Base-by-base conservation (phyloP, 2,113 vertebrate genomes). In the Catharus fuscescens region DNA sequence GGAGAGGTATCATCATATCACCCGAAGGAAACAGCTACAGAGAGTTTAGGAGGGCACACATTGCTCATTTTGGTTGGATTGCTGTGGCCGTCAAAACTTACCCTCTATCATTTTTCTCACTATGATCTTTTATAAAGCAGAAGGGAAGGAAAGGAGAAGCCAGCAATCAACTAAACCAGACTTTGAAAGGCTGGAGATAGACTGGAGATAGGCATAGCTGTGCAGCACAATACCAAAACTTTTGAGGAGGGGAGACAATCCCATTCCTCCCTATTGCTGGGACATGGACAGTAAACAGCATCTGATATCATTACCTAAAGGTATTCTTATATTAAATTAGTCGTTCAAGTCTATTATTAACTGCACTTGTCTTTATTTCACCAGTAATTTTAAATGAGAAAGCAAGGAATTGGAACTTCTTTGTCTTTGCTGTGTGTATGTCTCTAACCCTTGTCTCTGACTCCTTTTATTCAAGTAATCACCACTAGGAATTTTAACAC, bases 171-270 rank as follows among this genome's bases (percentile, higher is more conserved):
- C 5, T 24, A 52, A 73, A 47, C 3, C 20, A 61, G 65, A 73
- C 7, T 80, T 40, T 47, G 19, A 64, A 71, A 71, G 4, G 8
- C 25, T 71, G 26, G 7, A 71, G 14, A 36, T 18, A 62, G 28
- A 59, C 7, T 11, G 28, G 66, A 71, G 34, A 36, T 36, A 67
- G 16, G 34, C 34, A n/a, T 11, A 45, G 21, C 34, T 77, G 23
- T 57, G 28, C 29, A 40, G 18, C n/a, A 38, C 16, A 64, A n/a
- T 13, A 8, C 2, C 9, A 73, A 87, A 85, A 81, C 8, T 23
- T 69, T 60, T 2, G 5, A 62, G 17, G 8, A 53, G 3, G 4
- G 12, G 2, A 56, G 12, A 59, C 7, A 42, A 28, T 4, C 0
- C 5, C 62, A 36, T 70, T 88, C n/a, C 24, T 28, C 14, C 15